phyloP scores from a whole-genome alignment of 2,888 invertebrate genomes.

The Mimas tiliae region DNA sequence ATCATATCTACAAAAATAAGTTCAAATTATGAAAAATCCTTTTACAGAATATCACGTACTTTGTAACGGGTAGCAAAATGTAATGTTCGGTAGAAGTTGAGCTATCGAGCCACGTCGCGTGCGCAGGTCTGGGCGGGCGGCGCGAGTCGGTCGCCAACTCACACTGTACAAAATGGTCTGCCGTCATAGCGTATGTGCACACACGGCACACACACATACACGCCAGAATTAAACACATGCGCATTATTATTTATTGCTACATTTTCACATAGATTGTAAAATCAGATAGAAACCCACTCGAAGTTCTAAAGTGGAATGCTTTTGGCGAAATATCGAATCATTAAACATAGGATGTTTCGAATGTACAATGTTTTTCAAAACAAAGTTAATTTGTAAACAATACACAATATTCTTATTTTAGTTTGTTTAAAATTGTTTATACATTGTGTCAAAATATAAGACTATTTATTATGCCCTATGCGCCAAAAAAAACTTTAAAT shows the following conservation, averaged over 20 bases:
- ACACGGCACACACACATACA: slow-evolving; percentile 37
- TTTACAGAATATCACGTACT: slow-evolving; percentile 5
- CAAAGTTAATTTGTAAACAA: not conserved
- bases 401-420: not conserved
- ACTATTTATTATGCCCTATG: too few species aligned
- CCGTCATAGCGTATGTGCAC: slow-evolving; percentile 41
- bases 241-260: slow-evolving; percentile 76
- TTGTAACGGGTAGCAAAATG: not conserved
- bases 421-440: not conserved
- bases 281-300: slow-evolving; percentile 53
- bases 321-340: slow-evolving; percentile 58
- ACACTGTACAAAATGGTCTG: slow-evolving; percentile 40
- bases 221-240: slow-evolving; percentile 59
- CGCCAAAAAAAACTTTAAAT: too few species aligned
- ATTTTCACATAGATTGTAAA: slow-evolving; percentile 68
- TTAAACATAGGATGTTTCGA: slow-evolving; percentile 23
- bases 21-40: not conserved
- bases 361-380: slow-evolving; percentile 9
- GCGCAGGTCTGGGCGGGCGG: slow-evolving; percentile 39
- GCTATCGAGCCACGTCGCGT: slow-evolving; percentile 36
- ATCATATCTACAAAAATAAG: not conserved
- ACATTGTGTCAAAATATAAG: too few species aligned
- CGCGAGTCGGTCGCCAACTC: slow-evolving; percentile 36
- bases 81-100: not conserved
- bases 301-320: slow-evolving; percentile 48